phyloP scores from a whole-genome alignment of 2,113 vertebrate species.

The Epinephelus lanceolatus region DNA sequence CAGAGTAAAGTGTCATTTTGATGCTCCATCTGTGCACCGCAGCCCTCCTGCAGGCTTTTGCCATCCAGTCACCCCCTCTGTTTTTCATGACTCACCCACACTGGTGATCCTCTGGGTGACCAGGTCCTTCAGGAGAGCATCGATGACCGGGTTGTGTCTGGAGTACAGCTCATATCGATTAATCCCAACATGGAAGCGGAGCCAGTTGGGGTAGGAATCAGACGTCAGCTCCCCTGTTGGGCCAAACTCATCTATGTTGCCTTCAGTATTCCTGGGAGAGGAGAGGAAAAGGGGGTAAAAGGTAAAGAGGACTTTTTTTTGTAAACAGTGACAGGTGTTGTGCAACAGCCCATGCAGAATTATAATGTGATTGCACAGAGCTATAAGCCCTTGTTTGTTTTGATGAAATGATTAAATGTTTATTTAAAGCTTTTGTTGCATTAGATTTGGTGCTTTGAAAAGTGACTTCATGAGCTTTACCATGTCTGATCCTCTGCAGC shows the following conservation, averaged over 20 bases:
- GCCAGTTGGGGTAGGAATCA: slow-evolving; percentile 98
- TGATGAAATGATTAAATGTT: background rate
- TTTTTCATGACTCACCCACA: slow-evolving; percentile 89
- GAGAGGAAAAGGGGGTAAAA: background rate
- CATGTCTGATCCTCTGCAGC: slow-evolving; percentile 90
- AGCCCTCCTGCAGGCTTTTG: slow-evolving; percentile 4
- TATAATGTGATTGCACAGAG: slow-evolving; percentile 29
- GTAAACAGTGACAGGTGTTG: slow-evolving; percentile 29
- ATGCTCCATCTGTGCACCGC: slow-evolving; percentile 24
- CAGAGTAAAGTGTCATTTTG: slow-evolving; percentile 9
- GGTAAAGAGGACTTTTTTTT: background rate
- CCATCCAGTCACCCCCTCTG: slow-evolving; percentile 1
- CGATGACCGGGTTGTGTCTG: slow-evolving; percentile 92
- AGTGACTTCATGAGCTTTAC: slow-evolving; percentile 77
- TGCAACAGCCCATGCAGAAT: slow-evolving; percentile 19
- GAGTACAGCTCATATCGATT: slow-evolving; percentile 98
- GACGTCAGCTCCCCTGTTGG: slow-evolving; percentile 89
- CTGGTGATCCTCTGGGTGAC: slow-evolving; percentile 94
- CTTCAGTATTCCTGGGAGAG: slow-evolving; percentile 88
- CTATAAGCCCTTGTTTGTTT: background rate
- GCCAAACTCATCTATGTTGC: slow-evolving; percentile 86
- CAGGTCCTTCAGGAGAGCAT: slow-evolving; percentile 93
- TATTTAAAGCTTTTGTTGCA: background rate
- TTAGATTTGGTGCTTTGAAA: background rate
- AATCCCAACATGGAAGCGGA: slow-evolving; percentile 98